Evolutionary conservation across 2,797 vertebrate genomes (phyloP), one percentile per base, ranked within the genome.

Genomic region (Dendrocincla fuliginosa): DNA sequence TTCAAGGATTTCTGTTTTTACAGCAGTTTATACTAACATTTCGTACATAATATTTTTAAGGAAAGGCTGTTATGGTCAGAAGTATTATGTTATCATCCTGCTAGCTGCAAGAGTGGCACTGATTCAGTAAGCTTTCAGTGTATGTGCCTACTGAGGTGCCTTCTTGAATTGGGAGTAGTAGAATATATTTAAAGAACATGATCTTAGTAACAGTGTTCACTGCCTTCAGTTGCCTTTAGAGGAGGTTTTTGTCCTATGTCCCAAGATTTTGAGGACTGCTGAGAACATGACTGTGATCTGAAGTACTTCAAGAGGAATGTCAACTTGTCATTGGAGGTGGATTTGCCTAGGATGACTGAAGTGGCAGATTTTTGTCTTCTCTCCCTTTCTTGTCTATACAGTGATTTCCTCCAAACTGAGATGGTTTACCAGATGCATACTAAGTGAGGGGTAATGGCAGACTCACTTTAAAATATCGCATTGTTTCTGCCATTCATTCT

Each of bases 1-100:
- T 95, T 95, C 82, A 64, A 89, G 86, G 86, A 88, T 87, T 94
- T 92, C 74, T 87, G 70, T 50, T 97, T 97, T 89, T 87, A 91
- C 83, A 81, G 81, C 60, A n/a, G 84, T 97, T 95, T 96, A 87
- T 94, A 61, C 61, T 95, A 96, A 94, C 74, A 80, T 57, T 90
- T 87, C 70, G 74, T 85, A 89, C 16, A 6, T 57, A 33, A 9
- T 39, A 16, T 84, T 94, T 97, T 96, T 93, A 87, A 94, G 69
- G 32, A 76, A 75, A 86, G 47, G 82, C 52, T 67, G 50, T 85
- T 90, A 25, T 1, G 0, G 53, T 88, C 68, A 90, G 52, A 81
- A 69, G 49, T 83, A 13, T 91, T 84, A 41, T 41, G 23, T 77
- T 49, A 74, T 28, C 52, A 10, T 88, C 53, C 47, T 68, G 32